Conservation (phyloP, 2,797 vertebrate genomes). For the Acanthis flammea region DNA sequence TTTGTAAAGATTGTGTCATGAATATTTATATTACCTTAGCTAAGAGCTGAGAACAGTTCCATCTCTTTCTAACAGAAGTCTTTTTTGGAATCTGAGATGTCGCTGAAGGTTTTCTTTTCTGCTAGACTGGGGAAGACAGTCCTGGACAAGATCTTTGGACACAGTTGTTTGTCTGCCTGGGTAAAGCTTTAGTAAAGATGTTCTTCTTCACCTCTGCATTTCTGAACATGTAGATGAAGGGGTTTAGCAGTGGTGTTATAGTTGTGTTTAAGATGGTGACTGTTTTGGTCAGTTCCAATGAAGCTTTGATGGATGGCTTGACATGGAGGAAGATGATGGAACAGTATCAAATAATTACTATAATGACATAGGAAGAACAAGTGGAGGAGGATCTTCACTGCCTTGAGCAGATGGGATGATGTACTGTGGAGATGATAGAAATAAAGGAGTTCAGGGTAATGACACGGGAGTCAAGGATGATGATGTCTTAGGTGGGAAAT, state of each 20-base stretch:
- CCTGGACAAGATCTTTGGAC: not conserved
- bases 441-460: slow-evolving; percentile 32
- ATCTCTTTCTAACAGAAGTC: not conserved
- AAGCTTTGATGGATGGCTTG: slow-evolving; percentile 8
- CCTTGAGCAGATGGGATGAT: slow-evolving; percentile 12
- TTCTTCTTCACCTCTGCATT: slow-evolving; percentile 54
- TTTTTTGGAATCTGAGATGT: not conserved
- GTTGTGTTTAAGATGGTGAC: slow-evolving; percentile 44
- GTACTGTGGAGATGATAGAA: slow-evolving; percentile 35
- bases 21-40: not conserved
- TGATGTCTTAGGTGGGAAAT: not conserved
- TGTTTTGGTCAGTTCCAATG: not conserved
- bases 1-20: not conserved
- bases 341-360: slow-evolving; percentile 30
- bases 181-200: not conserved
- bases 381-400: slow-evolving; percentile 28
- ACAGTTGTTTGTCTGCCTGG: not conserved
- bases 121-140: not conserved
- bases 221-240: slow-evolving; percentile 51
- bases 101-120: not conserved
- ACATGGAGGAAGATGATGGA: slow-evolving; percentile 54
- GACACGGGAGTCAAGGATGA: not conserved
- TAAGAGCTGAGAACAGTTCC: not conserved
- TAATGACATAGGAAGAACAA: slow-evolving; percentile 33
- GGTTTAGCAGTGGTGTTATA: slow-evolving; percentile 52